Evolutionary conservation across 1,140 invertebrate species (phyloP).

Genomic region (Whitmania pigra): DNA sequence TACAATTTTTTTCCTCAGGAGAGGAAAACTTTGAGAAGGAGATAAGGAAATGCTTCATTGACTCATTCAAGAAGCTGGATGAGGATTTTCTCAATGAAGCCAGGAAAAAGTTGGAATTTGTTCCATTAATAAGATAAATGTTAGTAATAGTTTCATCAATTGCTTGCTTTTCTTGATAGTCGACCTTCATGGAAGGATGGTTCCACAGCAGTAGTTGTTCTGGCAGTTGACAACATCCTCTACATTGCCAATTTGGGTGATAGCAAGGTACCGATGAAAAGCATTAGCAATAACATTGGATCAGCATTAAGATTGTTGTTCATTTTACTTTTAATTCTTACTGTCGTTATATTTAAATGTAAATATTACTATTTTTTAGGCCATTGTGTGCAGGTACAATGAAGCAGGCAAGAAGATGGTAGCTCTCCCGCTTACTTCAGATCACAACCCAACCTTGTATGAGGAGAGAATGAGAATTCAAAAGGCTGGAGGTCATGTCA

Average conservation of each 20-base stretch:
- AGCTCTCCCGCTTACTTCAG: conserved; percentile 41
- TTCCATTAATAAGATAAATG: neutral
- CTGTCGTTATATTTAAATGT: neutral
- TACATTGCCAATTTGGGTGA: conserved; percentile 47
- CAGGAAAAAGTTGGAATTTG: conserved; percentile 30
- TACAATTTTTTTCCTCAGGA: no score
- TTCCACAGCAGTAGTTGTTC: conserved; percentile 42
- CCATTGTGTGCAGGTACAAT: conserved; percentile 43
- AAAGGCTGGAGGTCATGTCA: conserved; percentile 45
- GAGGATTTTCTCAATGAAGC: conserved; percentile 46
- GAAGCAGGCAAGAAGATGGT: conserved; percentile 31
- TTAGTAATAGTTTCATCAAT: no score
- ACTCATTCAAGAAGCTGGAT: conserved; percentile 46
- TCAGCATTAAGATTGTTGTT: neutral
- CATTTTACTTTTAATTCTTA: neutral
- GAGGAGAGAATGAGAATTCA: conserved; percentile 47
- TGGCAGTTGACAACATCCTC: conserved; percentile 43
- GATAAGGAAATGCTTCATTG: conserved; percentile 43
- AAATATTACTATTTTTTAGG: conserved; percentile 31
- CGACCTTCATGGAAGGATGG: conserved; percentile 47
- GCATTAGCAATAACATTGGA: neutral
- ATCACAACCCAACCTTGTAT: conserved; percentile 44
- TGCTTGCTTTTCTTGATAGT: neutral
- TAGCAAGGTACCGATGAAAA: conserved; percentile 38
- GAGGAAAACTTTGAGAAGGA: conserved; percentile 39